Evolutionary conservation across 2,797 vertebrate genomes (phyloP).

Genomic region (Sebastolobus alascanus): DNA sequence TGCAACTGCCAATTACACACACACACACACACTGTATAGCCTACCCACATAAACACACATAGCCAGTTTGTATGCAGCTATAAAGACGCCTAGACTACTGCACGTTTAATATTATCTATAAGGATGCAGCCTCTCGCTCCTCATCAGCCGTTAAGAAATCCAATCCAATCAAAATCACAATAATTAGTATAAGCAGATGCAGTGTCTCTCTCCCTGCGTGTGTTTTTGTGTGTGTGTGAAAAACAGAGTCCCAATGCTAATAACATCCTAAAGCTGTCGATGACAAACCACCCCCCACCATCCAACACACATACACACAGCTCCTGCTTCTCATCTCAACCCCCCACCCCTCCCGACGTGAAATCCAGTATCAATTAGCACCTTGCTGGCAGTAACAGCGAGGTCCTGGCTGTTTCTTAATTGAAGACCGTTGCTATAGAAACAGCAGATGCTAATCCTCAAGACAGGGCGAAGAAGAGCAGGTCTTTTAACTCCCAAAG

Average conservation of each 20-base stretch:
- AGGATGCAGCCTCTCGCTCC: conserved; percentile 13
- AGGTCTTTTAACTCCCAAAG: conserved; percentile 30
- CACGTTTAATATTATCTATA: neutral
- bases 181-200: conserved; percentile 41
- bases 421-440: conserved; percentile 79
- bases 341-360: conserved; percentile 33
- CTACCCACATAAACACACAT: neutral
- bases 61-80: neutral
- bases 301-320: neutral
- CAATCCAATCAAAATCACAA: conserved; percentile 37
- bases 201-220: neutral
- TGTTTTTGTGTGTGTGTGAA: conserved; percentile 17
- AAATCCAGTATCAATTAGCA: conserved; percentile 81
- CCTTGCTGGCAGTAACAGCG: conserved; percentile 68
- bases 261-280: conserved; percentile 50
- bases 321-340: conserved; percentile 44
- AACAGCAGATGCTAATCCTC: conserved; percentile 72
- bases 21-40: neutral
- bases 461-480: conserved; percentile 15
- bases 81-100: neutral
- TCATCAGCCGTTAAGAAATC: conserved; percentile 15
- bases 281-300: neutral
- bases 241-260: conserved; percentile 31
- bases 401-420: conserved; percentile 57
- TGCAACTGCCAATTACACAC: no score